Percentiles rank a stretch among this genome's conserved stretches.
Conservation (phyloP, 2,113 vertebrate genomes). For the Dicentrarchus labrax region DNA sequence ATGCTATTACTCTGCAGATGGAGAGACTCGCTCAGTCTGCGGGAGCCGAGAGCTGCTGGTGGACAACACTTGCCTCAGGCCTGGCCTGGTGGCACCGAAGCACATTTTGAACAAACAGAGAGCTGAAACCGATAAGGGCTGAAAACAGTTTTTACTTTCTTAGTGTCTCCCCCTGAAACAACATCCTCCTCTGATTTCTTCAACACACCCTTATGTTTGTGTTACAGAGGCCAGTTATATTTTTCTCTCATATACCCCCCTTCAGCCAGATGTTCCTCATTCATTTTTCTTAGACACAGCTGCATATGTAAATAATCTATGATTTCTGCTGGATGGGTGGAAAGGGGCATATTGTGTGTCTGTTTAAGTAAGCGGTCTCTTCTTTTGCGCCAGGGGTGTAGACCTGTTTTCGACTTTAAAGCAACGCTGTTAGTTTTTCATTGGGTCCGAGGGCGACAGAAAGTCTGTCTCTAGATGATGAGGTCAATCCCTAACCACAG, state of each 20-base stretch:
- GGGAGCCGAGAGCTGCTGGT: conserved; percentile 69
- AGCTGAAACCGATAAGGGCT: conserved; percentile 57
- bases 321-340: conserved; percentile 76
- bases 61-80: conserved; percentile 76
- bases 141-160: conserved; percentile 52
- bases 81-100: conserved; percentile 59
- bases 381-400: conserved; percentile 46
- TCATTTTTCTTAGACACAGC: conserved; percentile 82
- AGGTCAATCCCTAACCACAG: conserved; percentile 60
- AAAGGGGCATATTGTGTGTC: conserved; percentile 68
- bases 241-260: conserved; percentile 50
- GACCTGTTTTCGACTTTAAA: conserved; percentile 64
- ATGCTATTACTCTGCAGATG: conserved; percentile 76
- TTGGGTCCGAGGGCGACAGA: conserved; percentile 49
- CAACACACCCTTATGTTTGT: conserved; percentile 61
- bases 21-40: conserved; percentile 60
- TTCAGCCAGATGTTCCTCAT: conserved; percentile 85
- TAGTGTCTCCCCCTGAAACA: conserved; percentile 52
- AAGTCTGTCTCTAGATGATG: conserved; percentile 65
- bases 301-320: conserved; percentile 86
- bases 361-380: conserved; percentile 63
- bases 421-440: conserved; percentile 45
- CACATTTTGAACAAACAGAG: conserved; percentile 70
- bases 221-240: conserved; percentile 54
- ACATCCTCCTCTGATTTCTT: conserved; percentile 65